phyloP scores from a whole-genome alignment of 1,140 invertebrate genomes.

The Philopotamus ludificatus region DNA sequence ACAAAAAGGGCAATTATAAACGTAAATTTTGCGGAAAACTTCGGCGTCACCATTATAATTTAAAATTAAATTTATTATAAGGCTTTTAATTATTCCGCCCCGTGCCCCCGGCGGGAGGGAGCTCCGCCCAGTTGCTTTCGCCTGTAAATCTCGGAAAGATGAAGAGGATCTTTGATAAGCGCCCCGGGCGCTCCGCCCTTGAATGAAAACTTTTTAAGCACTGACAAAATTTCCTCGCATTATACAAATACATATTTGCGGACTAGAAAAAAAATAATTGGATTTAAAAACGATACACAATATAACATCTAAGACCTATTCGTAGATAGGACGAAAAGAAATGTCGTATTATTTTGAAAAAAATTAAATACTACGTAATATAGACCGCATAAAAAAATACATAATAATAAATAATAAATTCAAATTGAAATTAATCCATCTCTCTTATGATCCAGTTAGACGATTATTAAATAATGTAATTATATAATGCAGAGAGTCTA shows the following conservation, averaged over 20 bases:
- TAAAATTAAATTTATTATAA: constrained; percentile 33
- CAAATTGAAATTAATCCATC: too few species aligned
- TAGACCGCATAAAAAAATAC: too few species aligned
- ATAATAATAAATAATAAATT: too few species aligned
- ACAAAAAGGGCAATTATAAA: constrained; percentile 21
- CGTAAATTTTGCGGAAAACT: constrained; percentile 27
- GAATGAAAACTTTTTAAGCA: neutral
- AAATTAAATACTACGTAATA: too few species aligned
- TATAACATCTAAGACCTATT: too few species aligned
- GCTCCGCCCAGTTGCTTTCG: constrained; percentile 16
- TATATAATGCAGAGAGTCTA: too few species aligned
- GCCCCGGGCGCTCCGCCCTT: neutral
- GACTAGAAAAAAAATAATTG: too few species aligned
- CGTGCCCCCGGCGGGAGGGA: neutral
- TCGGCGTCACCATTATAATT: constrained; percentile 20
- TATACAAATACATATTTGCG: neutral
- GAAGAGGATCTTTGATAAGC: constrained; percentile 22
- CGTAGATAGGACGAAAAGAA: too few species aligned
- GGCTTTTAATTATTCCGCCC: constrained; percentile 27
- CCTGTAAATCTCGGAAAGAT: constrained; percentile 12
- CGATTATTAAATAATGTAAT: too few species aligned
- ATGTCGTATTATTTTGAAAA: too few species aligned
- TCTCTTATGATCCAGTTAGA: too few species aligned
- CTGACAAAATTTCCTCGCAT: neutral
- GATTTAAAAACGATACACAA: too few species aligned